Percentiles rank a stretch among this genome's conserved stretches.
phyloP scores from a whole-genome alignment of 1,140 invertebrate genomes.

The Trinorchestia longiramus region DNA sequence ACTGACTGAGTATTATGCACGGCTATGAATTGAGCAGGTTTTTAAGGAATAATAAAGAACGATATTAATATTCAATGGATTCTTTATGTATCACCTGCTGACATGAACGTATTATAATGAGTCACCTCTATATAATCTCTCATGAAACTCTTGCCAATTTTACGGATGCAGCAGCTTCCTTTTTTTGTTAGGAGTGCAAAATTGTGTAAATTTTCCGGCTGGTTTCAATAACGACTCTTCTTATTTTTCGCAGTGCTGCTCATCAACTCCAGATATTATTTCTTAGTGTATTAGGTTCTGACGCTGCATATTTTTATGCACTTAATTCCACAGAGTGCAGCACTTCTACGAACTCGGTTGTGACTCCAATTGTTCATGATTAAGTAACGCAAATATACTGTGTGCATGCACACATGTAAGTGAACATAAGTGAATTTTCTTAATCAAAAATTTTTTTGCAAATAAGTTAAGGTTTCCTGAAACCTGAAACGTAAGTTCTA shows the following conservation, averaged over 20 bases:
- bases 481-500: too few relatives aligned
- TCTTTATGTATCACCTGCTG: neutral
- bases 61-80: neutral
- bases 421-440: too few relatives aligned
- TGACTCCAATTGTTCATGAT: too few relatives aligned
- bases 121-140: neutral
- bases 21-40: neutral
- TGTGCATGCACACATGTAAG: too few relatives aligned
- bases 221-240: neutral
- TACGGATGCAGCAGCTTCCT: neutral
- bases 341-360: too few relatives aligned
- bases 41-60: neutral
- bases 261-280: too few relatives aligned
- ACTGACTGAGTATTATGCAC: neutral
- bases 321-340: too few relatives aligned
- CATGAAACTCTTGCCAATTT: neutral
- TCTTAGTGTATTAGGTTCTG: too few relatives aligned
- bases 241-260: neutral
- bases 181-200: neutral
- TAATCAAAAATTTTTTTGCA: too few relatives aligned
- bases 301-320: too few relatives aligned
- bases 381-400: too few relatives aligned
- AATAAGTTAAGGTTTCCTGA: too few relatives aligned
- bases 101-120: neutral
- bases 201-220: neutral